A percentile compares a stretch with the other conserved stretches of the same genome.
Evolutionary conservation across 1,140 invertebrate genomes (phyloP).

Genomic region (Zaprionus tsacasi): DNA sequence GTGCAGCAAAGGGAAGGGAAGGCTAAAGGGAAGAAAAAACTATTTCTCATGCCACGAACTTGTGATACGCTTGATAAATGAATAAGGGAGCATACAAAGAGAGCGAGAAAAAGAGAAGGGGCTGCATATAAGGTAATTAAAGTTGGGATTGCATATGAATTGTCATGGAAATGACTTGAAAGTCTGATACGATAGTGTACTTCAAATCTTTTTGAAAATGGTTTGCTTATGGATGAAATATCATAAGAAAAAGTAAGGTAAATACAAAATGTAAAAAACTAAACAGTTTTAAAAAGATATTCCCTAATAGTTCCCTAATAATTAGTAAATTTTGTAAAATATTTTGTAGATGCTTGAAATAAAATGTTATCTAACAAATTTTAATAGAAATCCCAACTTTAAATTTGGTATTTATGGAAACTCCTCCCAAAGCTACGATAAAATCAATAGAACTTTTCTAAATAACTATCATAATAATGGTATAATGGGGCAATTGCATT

Average conservation of each 20-base stretch:
- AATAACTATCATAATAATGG: not conserved
- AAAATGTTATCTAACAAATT: no score
- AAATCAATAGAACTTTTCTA: not conserved
- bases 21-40: not conserved
- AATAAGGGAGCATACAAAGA: not conserved
- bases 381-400: not conserved
- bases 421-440: no score
- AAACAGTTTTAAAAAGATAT: no score
- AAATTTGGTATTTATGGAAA: not conserved
- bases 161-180: not conserved
- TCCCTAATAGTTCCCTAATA: no score
- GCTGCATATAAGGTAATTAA: not conserved
- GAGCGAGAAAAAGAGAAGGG: not conserved
- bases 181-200: not conserved
- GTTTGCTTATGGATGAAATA: not conserved
- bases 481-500: not conserved
- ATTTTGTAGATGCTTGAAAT: not conserved
- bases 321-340: no score
- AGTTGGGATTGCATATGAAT: not conserved
- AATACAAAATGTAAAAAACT: no score
- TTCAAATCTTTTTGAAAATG: not conserved
- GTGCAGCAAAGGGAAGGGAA: constrained; percentile 30
- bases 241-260: not conserved
- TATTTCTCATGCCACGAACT: constrained; percentile 6
- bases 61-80: constrained; percentile 30